phyloP scores from a whole-genome alignment of 1,140 invertebrate species.

The Glossosoma conforme region DNA sequence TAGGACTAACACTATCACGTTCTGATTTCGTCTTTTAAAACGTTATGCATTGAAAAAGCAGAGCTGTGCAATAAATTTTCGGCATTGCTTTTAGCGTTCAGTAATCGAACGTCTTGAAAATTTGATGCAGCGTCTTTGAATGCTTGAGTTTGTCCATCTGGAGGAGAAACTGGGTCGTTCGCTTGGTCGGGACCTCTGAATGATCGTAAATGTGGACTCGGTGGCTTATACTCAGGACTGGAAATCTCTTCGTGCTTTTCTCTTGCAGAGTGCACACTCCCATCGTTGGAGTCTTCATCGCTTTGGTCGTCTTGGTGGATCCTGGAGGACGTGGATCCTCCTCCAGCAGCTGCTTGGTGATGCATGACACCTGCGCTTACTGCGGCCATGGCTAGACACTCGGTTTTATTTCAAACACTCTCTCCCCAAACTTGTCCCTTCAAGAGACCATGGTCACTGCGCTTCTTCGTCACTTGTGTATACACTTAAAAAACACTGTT shows the following conservation, averaged over 20 bases:
- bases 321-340: slow-evolving; percentile 2
- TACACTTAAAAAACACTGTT: no score
- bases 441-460: slow-evolving; percentile 22
- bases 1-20: slow-evolving; percentile 44
- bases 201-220: slow-evolving; percentile 24
- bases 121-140: no score
- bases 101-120: no score
- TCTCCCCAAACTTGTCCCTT: background rate
- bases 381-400: slow-evolving; percentile 23
- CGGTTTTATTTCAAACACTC: background rate
- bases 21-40: slow-evolving; percentile 44
- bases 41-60: slow-evolving; percentile 47
- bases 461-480: no score
- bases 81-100: no score
- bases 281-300: slow-evolving; percentile 30
- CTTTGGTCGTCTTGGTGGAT: slow-evolving; percentile 22
- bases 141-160: no score
- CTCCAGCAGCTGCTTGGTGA: slow-evolving; percentile 14
- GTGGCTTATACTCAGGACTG: slow-evolving; percentile 25
- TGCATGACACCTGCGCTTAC: slow-evolving; percentile 28
- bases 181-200: no score
- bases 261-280: slow-evolving; percentile 17
- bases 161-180: no score
- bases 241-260: slow-evolving; percentile 10
- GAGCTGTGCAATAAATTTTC: slow-evolving; percentile 44